Evolutionary conservation across 2,888 invertebrate species (phyloP), one percentile per base, ranked within the genome.

Genomic region (Ditylenchus weischeri): DNA sequence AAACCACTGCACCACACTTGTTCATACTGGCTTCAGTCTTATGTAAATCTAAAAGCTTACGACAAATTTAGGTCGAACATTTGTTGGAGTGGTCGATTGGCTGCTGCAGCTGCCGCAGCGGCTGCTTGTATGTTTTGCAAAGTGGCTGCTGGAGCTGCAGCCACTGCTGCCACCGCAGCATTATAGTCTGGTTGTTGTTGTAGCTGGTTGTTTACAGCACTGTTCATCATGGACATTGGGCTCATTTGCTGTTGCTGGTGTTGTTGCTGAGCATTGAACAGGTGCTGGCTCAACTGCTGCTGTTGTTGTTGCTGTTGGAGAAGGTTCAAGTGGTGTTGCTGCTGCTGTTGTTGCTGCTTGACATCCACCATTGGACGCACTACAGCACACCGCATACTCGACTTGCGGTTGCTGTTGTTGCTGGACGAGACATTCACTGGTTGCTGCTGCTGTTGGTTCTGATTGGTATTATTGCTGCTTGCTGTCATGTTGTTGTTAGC

Each of bases 101-200:
- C 68, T 19, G 70, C 65, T 38, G 69, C 63, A 47, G 69, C 67
- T 54, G 74, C 69, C 19, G 70, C 71, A 15, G 72, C 70, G 0
- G 73, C 72, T 0, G 75, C 73, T 47, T 74, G 23, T 57, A 18
- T 18, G 5, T 29, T 29, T 29, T 29, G 29, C 29, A 29, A 29
- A 4, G 29, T 67, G 18, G 64, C 68, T n/a, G 70, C 65, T 48
- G 69, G 61, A 47, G 69, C 67, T 54, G 74, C 69, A 15, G 51
- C 43, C 54, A 36, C 35, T 66, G 51, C 43, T 51, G 64, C 64
- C n/a, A 60, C 59, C 4, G 65, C 38, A n/a, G 65, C 59, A 65
- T 62, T 21, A 23, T 62, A 47, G 8, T 36, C 23, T 47, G 38
- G 29, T 8, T 51, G 50, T 23, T 51, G 51, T 36, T 51, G 49